Base-by-base conservation (phyloP, 2,797 vertebrate genomes). In the Pangasius larnaudii region DNA sequence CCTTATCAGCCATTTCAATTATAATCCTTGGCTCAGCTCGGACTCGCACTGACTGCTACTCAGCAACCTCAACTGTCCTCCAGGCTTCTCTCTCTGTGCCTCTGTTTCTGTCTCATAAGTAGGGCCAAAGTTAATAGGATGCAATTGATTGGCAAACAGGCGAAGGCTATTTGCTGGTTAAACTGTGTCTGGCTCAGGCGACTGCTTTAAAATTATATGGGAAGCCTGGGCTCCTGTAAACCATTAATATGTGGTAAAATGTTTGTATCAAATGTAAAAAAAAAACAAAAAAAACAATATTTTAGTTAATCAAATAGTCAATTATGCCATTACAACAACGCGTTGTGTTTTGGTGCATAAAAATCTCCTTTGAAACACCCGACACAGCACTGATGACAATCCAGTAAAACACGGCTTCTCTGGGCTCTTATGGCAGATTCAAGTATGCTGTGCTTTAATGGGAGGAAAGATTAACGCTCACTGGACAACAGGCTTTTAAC, bases 1-100 rank as follows among this genome's bases (percentile, higher is more conserved):
- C 49, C 90, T 85, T 92, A 92, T 92, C 91, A 89, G 89, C 89
- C 85, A 88, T 86, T 87, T 89, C 75, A 84, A 86, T 86, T 87
- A 77, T 80, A 90, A 90, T 92, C 27, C 69, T 56, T 78, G 80
- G n/a, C 88, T 74, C 89, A 69, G 87, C 86, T 86, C 59, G 6
- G 87, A 78, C 49, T 89, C 75, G 85, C 10, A 90, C 87, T 89
- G 87, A 88, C 86, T 88, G 84, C 53, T 69, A 56, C 11, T 78
- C 89, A 88, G 90, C 91, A 90, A 90, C 89, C 80, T 49, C 61
- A 22, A 39, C 85, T 74, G 78, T 65, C 71, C 63, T 85, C 74
- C 71, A 7, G 27, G 51, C 84, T 69, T 88, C 85, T 51, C 81
- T 49, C 81, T 89, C 85, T 88, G 88, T 33, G n/a, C 30, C 33